Percentiles rank a stretch among this genome's conserved stretches.
These are phyloP conservation scores for Aramus guarauna DNA, from an alignment of 2,113 vertebrate species.

Conservation along the genomic window DNA sequence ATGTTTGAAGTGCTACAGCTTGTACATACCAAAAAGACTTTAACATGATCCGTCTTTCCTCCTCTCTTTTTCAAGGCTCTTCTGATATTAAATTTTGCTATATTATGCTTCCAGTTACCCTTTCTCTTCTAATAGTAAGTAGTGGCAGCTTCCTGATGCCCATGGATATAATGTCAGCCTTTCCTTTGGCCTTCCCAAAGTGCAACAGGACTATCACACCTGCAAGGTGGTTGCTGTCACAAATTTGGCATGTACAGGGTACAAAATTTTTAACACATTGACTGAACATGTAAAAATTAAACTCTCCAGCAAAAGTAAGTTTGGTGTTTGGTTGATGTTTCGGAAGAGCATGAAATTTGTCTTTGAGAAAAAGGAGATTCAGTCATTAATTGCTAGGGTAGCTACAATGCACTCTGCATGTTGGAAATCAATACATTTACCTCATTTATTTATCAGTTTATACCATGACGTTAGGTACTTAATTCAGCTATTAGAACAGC, in stretches of 20 bases:
- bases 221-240: background rate
- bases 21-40: background rate
- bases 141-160: background rate
- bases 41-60: background rate
- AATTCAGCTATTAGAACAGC: background rate
- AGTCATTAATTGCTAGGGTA: background rate
- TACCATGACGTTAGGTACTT: background rate
- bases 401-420: background rate
- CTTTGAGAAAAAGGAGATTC: background rate
- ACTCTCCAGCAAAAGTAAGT: background rate
- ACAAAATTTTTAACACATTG: background rate
- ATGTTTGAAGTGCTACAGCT: background rate
- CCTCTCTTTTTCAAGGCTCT: background rate
- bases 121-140: background rate
- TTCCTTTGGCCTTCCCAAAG: background rate
- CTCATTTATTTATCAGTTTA: background rate
- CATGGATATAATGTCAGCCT: fast-evolving
- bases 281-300: background rate
- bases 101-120: background rate
- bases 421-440: background rate
- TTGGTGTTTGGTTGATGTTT: background rate
- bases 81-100: background rate
- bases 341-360: background rate
- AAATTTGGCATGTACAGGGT: background rate
- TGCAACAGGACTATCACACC: background rate